Evolutionary conservation across 2,888 invertebrate species (phyloP), one percentile per base, ranked within the genome.

Genomic region (Strigamia transsilvanica): DNA sequence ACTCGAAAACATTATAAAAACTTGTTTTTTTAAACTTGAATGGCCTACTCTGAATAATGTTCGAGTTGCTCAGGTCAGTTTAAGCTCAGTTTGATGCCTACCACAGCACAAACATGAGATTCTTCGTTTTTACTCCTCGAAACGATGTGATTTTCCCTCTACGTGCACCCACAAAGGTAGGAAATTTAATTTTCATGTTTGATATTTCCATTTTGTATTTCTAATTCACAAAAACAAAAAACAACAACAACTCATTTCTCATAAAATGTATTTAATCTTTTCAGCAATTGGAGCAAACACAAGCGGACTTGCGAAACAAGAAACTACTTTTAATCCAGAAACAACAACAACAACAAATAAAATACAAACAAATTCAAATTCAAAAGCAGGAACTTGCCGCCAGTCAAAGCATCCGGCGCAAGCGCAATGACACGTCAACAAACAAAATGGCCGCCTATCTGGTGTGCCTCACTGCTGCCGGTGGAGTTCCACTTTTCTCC

Each of bases 401-500:
- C 61, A 61, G 61, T 61, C 61, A 61, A 61, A 61, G 9, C n/a
- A 15, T 23, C 18, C 61, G 5, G 23, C 61, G 61, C 61, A 61
- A 61, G 61, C 61, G 61, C 61, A 61, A 61, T 61, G 61, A 61
- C 61, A 78, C 78, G 78, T 27, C 78, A 38, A 27, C 32, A n/a
- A 78, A 78, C 80, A 85, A 84, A 82, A 94, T 94, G 95, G 93
- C 94, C 38, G 92, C 93, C 80, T 91, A 94, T 87, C 89, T 96
- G 82, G 91, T 96, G 87, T 96, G 95, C 85, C 90, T 96, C 83
- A 94, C 95, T 79, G 92, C 94, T 82, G 92, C 93, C 85, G 95
- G 96, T 84, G 97, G 97, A 9, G 91, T 97, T 27, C 97, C 97
- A 15, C 91, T 97, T 87, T 96, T 97, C 89, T 92, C 93, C 0